These are phyloP conservation scores for Phymatocera aterrima DNA, from an alignment of 2,888 invertebrate species.

Conservation along the genomic window DNA sequence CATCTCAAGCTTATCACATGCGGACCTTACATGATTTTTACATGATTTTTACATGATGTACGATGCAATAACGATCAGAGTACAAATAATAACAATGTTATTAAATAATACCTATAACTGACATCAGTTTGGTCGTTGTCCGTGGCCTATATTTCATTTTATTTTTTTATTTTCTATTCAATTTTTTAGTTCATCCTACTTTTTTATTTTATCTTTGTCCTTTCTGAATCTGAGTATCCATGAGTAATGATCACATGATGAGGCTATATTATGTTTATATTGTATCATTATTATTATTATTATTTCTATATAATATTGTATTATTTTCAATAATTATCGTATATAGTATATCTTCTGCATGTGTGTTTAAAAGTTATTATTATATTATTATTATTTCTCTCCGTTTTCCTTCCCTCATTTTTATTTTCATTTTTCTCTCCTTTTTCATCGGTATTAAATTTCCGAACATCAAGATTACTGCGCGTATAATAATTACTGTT, in stretches of 20 bases:
- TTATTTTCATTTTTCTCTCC: no score
- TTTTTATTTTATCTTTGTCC: neutral
- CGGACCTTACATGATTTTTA: no score
- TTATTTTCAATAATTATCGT: slow-evolving; percentile 24
- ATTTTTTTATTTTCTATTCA: neutral
- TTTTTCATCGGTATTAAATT: neutral
- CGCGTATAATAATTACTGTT: no score
- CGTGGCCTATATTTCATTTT: no score
- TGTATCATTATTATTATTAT: slow-evolving; percentile 15
- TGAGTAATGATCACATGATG: slow-evolving; percentile 47
- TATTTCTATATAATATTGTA: slow-evolving; percentile 32
- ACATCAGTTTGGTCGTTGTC: no score
- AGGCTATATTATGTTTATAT: slow-evolving; percentile 38
- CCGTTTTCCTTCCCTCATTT: no score
- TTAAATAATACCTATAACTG: no score
- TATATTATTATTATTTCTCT: neutral
- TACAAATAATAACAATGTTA: no score
- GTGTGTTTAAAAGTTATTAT: neutral
- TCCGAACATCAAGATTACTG: neutral
- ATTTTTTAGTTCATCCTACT: neutral
- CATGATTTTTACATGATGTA: no score
- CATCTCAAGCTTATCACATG: no score
- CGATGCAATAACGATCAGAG: no score
- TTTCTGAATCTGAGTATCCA: slow-evolving; percentile 46
- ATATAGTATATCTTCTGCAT: no score